These are phyloP conservation scores for Danio tinwini DNA, from an alignment of 2,797 vertebrate species.

Conservation along the genomic window DNA sequence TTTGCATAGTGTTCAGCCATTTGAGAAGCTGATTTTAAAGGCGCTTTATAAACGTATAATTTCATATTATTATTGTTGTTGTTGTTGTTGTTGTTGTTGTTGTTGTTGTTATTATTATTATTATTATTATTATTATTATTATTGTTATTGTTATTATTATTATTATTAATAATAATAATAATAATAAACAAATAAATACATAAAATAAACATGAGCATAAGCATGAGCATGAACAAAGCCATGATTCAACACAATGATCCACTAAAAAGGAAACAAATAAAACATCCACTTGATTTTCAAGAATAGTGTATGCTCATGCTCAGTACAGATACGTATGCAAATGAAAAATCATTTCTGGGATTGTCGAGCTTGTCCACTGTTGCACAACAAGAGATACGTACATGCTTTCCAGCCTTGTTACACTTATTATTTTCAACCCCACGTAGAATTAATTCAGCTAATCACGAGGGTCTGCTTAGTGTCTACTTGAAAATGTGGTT, in stretches of 20 bases:
- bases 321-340: not conserved
- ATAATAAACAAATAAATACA: too few species aligned
- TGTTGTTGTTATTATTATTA: too few species aligned
- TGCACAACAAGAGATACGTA: constrained; percentile 17
- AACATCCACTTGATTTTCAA: not conserved
- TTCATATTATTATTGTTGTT: too few species aligned
- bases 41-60: too few species aligned
- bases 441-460: constrained; percentile 34
- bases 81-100: too few species aligned
- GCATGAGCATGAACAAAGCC: too few species aligned
- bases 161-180: too few species aligned
- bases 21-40: too few species aligned
- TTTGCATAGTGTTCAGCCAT: too few species aligned
- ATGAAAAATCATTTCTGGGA: not conserved
- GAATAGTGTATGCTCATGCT: not conserved
- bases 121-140: too few species aligned
- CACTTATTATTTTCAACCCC: constrained; percentile 27
- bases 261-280: not conserved
- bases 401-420: constrained; percentile 16
- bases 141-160: too few species aligned
- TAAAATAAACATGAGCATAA: too few species aligned
- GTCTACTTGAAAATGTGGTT: constrained; percentile 45
- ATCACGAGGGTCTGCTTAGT: constrained; percentile 27
- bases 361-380: constrained; percentile 12
- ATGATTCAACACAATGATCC: not conserved